Conservation (phyloP, 2,888 invertebrate genomes). For the Leptopilina myrica region DNA sequence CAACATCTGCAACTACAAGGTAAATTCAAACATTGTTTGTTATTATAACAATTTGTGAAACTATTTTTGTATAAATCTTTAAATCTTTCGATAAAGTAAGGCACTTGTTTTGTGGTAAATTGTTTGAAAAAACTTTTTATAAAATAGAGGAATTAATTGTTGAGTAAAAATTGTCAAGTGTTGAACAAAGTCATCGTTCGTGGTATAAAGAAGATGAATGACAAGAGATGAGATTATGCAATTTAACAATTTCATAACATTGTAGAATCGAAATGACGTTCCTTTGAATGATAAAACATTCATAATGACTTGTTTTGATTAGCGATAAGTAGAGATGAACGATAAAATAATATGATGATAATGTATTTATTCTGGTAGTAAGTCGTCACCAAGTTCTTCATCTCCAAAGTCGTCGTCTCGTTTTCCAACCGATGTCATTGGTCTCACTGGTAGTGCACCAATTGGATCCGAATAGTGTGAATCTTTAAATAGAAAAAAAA, state of each 20-base stretch:
- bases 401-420: conserved; percentile 84
- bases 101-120: neutral
- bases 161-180: conserved; percentile 7
- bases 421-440: conserved; percentile 79
- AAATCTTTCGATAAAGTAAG: conserved; percentile 11
- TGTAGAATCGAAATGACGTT: conserved; percentile 3
- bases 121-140: neutral
- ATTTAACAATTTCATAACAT: conserved; percentile 25
- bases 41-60: neutral
- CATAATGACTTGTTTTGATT: conserved; percentile 22
- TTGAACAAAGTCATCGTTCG: conserved; percentile 29
- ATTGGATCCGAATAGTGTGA: conserved; percentile 79
- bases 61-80: neutral
- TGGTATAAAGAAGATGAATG: conserved; percentile 45
- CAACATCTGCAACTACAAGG: too few relatives aligned
- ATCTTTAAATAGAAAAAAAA: conserved; percentile 70
- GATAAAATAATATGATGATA: conserved; percentile 12
- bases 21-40: too few relatives aligned
- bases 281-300: neutral
- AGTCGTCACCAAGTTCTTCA: conserved; percentile 85
- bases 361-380: conserved; percentile 82
- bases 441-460: conserved; percentile 79
- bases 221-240: conserved; percentile 29
- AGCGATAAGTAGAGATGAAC: conserved; percentile 40
- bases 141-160: neutral